Evolutionary conservation across 2,888 invertebrate species (phyloP).

Genomic region (Oxycera nigricornis): DNA sequence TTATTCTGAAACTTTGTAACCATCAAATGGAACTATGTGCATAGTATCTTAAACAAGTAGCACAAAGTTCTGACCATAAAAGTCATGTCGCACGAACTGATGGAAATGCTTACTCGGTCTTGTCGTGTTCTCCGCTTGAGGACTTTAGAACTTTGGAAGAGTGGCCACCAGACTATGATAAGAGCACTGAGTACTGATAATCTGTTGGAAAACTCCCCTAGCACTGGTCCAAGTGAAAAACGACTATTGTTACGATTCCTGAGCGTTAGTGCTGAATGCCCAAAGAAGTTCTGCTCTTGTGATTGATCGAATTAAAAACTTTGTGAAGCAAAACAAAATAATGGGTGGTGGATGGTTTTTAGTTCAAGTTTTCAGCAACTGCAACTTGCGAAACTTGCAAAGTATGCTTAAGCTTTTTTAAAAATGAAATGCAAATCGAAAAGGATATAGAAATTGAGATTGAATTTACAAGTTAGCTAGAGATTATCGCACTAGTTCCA

Average conservation of each 20-base stretch:
- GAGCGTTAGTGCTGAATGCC: neutral
- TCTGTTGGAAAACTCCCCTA: slow-evolving; percentile 27
- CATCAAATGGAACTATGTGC: too few species aligned
- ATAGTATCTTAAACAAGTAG: too few species aligned
- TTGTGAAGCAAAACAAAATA: slow-evolving; percentile 8
- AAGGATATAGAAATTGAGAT: too few species aligned
- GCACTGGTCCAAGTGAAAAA: slow-evolving; percentile 18
- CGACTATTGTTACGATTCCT: slow-evolving; percentile 17
- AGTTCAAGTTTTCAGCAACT: too few species aligned
- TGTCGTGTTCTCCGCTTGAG: neutral
- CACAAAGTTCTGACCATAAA: neutral
- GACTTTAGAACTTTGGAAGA: neutral
- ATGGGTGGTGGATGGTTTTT: neutral
- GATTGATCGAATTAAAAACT: slow-evolving; percentile 25
- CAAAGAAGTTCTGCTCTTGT: neutral
- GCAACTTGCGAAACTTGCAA: too few species aligned
- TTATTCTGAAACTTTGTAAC: too few species aligned
- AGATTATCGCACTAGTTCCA: too few species aligned
- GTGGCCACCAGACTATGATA: neutral
- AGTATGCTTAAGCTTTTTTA: too few species aligned
- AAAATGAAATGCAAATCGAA: too few species aligned
- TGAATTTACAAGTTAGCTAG: too few species aligned
- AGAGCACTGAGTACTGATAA: slow-evolving; percentile 18
- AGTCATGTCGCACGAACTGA: neutral
- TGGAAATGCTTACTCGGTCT: slow-evolving; percentile 13